These are phyloP conservation scores for Theristicus caerulescens DNA, from an alignment of 2,113 vertebrate species.

Conservation along the genomic window DNA sequence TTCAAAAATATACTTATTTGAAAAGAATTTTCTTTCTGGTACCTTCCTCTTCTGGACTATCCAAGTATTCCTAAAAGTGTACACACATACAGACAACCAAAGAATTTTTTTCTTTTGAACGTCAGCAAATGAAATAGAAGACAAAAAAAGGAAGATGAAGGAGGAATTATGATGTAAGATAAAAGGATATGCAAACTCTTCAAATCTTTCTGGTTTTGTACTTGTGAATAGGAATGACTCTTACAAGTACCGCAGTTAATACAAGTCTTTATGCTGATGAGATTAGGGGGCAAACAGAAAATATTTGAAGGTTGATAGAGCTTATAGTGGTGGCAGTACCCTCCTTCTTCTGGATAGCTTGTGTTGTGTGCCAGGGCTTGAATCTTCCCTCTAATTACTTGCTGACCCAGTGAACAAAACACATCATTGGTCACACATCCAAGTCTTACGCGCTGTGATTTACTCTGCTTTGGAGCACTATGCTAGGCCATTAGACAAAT, in stretches of 20 bases:
- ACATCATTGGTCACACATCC: conserved; percentile 39
- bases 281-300: not conserved
- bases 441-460: not conserved
- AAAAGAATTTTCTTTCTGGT: not conserved
- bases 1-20: not conserved
- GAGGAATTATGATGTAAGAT: not conserved
- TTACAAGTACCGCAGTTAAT: not conserved
- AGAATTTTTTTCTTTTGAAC: not conserved
- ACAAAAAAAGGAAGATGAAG: not conserved
- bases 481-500: conserved; percentile 37
- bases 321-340: not conserved
- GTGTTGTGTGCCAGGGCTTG: not conserved
- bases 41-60: not conserved
- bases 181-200: not conserved
- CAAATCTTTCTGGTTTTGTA: not conserved
- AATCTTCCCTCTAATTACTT: conserved; percentile 18
- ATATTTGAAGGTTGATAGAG: not conserved
- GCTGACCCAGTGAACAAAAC: conserved; percentile 32
- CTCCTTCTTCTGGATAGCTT: not conserved
- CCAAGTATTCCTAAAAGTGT: not conserved
- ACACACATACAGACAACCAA: not conserved
- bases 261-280: not conserved
- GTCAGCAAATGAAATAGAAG: not conserved
- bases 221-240: not conserved
- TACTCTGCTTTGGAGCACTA: not conserved